These are phyloP conservation scores for Okapia johnstoni DNA, from an alignment of 2,113 vertebrate species.

Conservation along the genomic window DNA sequence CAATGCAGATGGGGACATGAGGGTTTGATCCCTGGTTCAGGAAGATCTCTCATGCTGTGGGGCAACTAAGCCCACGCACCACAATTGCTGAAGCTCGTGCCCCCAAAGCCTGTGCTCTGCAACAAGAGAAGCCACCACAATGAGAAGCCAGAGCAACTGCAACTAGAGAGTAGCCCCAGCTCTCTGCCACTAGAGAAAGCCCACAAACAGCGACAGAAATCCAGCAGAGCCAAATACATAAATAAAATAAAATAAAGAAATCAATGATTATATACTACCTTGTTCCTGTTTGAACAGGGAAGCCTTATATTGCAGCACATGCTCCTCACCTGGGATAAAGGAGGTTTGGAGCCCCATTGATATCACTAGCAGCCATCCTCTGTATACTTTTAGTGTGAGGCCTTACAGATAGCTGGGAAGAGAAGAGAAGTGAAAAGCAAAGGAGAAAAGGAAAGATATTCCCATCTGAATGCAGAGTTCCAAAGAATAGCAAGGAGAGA, in stretches of 20 bases:
- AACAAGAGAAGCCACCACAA: not conserved
- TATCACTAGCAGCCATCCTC: not conserved
- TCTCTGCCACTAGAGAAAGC: not conserved
- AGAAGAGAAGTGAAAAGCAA: too few relatives aligned
- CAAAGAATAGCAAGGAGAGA: too few relatives aligned
- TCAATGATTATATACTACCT: not conserved
- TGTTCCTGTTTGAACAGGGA: not conserved
- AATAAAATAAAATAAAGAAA: not conserved
- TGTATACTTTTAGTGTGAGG: not conserved
- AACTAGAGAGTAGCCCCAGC: not conserved
- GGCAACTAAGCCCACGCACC: not conserved
- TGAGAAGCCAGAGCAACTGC: accelerated
- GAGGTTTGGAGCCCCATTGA: not conserved
- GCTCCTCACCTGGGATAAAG: not conserved
- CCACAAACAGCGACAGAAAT: not conserved
- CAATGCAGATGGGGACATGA: not conserved
- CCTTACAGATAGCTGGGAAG: too few relatives aligned
- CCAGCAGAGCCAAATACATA: not conserved
- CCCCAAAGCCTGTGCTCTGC: not conserved
- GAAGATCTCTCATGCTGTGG: not conserved
- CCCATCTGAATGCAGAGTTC: too few relatives aligned
- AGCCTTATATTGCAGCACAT: not conserved
- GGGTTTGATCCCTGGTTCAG: not conserved
- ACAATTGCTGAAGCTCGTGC: not conserved
- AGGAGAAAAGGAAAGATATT: too few relatives aligned